Evolutionary conservation across 1,140 invertebrate genomes (phyloP).

Genomic region (Hormaphis cornu): DNA sequence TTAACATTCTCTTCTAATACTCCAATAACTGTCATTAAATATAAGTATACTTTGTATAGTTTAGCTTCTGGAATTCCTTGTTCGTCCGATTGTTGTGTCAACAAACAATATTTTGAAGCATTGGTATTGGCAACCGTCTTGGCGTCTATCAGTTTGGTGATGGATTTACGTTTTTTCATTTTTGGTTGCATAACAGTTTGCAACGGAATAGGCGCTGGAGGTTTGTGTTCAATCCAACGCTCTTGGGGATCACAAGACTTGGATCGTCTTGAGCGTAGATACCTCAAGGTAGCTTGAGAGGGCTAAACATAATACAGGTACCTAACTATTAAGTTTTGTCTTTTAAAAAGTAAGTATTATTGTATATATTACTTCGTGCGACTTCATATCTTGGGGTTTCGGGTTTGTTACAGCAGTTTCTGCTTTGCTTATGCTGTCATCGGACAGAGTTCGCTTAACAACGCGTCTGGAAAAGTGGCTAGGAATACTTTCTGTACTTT

Average conservation of each 20-base stretch:
- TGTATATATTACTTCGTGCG: background rate
- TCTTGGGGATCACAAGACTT: conserved; percentile 58
- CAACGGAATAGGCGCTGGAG: conserved; percentile 57
- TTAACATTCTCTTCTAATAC: background rate
- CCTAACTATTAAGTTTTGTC: background rate
- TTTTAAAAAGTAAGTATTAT: background rate
- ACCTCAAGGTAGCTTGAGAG: background rate
- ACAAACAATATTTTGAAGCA: conserved; percentile 79
- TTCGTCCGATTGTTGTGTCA: conserved; percentile 81
- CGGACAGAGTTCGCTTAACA: conserved; percentile 1
- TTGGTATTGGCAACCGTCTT: conserved; percentile 64
- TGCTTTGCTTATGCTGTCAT: conserved; percentile 16
- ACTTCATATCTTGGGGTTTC: background rate
- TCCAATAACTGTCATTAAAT: background rate
- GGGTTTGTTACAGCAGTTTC: background rate
- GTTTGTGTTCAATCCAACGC: conserved; percentile 84
- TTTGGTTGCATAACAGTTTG: conserved; percentile 80
- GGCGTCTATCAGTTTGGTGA: conserved; percentile 62
- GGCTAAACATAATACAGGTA: too few relatives aligned
- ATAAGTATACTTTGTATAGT: conserved; percentile 66
- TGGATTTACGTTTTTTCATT: conserved; percentile 70
- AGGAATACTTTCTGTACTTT: conserved; percentile 21
- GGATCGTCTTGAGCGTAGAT: conserved; percentile 46
- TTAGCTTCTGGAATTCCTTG: conserved; percentile 88
- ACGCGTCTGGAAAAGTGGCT: background rate